Evolutionary conservation across 1,140 invertebrate genomes (phyloP), one percentile per base, ranked within the genome.

Genomic region (Mylabris phalerata): DNA sequence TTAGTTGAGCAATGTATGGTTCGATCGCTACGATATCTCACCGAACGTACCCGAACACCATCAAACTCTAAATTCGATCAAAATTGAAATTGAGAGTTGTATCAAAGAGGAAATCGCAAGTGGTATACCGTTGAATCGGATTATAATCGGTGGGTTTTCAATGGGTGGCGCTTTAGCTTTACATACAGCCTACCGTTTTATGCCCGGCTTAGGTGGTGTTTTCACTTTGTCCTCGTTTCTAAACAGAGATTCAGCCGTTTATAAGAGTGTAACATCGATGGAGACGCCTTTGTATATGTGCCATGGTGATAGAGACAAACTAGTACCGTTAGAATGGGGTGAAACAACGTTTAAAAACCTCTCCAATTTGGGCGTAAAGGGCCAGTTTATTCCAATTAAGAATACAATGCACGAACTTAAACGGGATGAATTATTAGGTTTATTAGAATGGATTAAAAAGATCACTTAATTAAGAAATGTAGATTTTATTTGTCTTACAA

Each of bases 201-300:
- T 79, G 38, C 76, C 75, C 11, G 75, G 80, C 39, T 38, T 89
- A 38, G 87, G 82, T 42, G 88, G 85, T 40, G 80, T 82, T 32
- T 86, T 88, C 73, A 79, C 79, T 1, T 79, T 87, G 56, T 89
- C 86, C 19, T 84, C 85, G 4, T 90, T 89, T 65, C 71, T 90
- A 0, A 87, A 88, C 67, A 73, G 82, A 3, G 76, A 82, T 45
- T 89, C 87, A 10, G 51, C 75, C 5, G 79, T 89, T 9, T 88
- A 83, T 71, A 69, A 68, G 26, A 63, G 61, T 58, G 49, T 63
- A 3, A 63, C 62, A 46, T 3, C 19, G 9, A 27, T 39, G 10
- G 46, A 25, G 6, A 55, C 62, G 3, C 71, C 75, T 24, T 63
- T 79, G 10, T 69, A 71, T 10, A 79, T 79, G 77, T 77, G 69